Conservation (phyloP, 2,113 vertebrate species). For the Orthochromis malagaraziensis region DNA sequence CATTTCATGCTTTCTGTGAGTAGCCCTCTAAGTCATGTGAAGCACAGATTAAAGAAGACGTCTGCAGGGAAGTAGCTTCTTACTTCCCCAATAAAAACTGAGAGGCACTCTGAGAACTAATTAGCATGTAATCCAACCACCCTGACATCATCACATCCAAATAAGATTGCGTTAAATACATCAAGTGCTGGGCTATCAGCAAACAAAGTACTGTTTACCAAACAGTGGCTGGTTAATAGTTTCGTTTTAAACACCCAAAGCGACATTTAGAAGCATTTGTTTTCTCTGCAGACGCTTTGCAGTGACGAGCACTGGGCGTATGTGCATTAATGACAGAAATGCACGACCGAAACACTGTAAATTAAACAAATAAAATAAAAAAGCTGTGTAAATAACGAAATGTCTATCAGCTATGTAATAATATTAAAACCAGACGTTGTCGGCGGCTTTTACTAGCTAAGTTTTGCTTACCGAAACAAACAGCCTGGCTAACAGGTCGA, state of each 20-base stretch:
- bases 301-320: background rate
- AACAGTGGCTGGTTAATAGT: background rate
- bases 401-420: rapidly evolving
- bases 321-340: background rate
- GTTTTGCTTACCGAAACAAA: slow-evolving; percentile 27
- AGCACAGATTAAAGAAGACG: background rate
- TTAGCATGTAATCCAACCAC: background rate
- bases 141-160: background rate
- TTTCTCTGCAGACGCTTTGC: background rate
- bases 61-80: slow-evolving; percentile 29
- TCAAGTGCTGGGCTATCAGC: background rate
- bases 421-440: background rate
- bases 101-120: background rate
- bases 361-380: background rate
- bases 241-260: background rate
- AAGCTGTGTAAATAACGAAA: background rate
- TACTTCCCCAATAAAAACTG: slow-evolving; percentile 18
- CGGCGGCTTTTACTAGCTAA: background rate
- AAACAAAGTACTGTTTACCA: background rate
- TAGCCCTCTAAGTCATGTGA: slow-evolving; percentile 44
- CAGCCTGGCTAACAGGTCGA: background rate
- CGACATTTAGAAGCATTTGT: background rate
- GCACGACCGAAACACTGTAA: background rate
- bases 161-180: background rate
- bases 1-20: slow-evolving; percentile 4